These are phyloP conservation scores for Drepana falcataria DNA, from an alignment of 2,888 invertebrate species.

Conservation along the genomic window DNA sequence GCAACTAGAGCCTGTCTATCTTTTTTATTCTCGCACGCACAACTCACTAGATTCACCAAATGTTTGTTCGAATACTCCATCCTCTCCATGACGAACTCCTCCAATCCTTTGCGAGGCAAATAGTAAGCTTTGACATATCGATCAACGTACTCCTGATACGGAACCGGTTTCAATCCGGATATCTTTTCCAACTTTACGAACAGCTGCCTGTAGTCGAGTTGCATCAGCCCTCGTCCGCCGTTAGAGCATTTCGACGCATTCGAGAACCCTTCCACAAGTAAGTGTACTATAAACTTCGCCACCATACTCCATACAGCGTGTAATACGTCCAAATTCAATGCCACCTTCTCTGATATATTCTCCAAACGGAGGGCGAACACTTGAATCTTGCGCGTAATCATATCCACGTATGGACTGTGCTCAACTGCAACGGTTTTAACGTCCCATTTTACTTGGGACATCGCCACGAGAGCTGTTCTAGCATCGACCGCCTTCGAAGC, in stretches of 20 bases:
- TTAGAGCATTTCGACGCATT: conserved; percentile 96
- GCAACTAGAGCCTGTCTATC: conserved; percentile 87
- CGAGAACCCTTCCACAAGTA: conserved; percentile 95
- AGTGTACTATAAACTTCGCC: conserved; percentile 90
- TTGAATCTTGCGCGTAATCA: conserved; percentile 85
- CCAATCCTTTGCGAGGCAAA: conserved; percentile 90
- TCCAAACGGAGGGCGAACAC: conserved; percentile 88
- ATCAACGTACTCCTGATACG: conserved; percentile 94
- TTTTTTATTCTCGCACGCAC: conserved; percentile 93
- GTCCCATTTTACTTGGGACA: conserved; percentile 97
- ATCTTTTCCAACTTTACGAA: conserved; percentile 93
- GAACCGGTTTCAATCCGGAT: conserved; percentile 89
- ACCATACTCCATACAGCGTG: conserved; percentile 92
- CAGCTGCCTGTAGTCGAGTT: conserved; percentile 97
- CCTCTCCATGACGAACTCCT: conserved; percentile 92
- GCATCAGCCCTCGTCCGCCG: conserved; percentile 98
- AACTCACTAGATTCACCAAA: conserved; percentile 88
- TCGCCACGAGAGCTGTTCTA: conserved; percentile 85
- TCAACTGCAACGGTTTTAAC: conserved; percentile 96
- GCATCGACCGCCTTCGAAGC: conserved; percentile 89
- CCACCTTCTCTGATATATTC: conserved; percentile 83
- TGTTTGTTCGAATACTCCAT: conserved; percentile 94
- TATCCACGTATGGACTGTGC: conserved; percentile 93
- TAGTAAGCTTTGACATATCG: conserved; percentile 98
- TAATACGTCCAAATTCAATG: conserved; percentile 83